phyloP scores from a whole-genome alignment of 2,797 vertebrate genomes.

The Acropternis orthonyx region DNA sequence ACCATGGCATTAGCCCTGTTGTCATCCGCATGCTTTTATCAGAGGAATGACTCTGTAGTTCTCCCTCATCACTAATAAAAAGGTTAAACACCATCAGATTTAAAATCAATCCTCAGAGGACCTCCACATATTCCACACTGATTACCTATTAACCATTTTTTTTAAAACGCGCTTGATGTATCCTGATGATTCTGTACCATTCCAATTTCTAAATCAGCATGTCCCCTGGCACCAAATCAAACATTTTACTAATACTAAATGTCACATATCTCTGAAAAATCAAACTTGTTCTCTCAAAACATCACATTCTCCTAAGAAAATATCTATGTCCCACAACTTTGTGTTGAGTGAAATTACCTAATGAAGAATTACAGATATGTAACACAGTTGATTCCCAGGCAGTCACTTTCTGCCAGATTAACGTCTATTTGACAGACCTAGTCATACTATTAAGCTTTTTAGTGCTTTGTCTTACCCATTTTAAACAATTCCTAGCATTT shows the following conservation, averaged over 20 bases:
- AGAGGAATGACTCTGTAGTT: not conserved
- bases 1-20: not conserved
- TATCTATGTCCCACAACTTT: not conserved
- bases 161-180: not conserved
- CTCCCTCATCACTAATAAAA: constrained; percentile 2
- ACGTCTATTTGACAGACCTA: not conserved
- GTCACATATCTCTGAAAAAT: not conserved
- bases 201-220: not conserved
- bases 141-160: not conserved
- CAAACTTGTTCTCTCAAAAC: not conserved
- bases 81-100: constrained; percentile 20
- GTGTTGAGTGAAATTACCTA: not conserved
- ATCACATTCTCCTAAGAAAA: not conserved
- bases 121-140: not conserved
- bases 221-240: not conserved
- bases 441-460: not conserved
- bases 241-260: not conserved
- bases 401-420: not conserved
- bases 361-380: not conserved
- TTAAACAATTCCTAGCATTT: not conserved
- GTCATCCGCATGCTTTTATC: not conserved
- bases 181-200: fast-evolving
- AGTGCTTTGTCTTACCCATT: not conserved
- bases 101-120: constrained; percentile 5
- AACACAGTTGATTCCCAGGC: not conserved